These are phyloP conservation scores for Molossus alvarezi DNA, from an alignment of 2,797 vertebrate genomes.

Conservation along the genomic window DNA sequence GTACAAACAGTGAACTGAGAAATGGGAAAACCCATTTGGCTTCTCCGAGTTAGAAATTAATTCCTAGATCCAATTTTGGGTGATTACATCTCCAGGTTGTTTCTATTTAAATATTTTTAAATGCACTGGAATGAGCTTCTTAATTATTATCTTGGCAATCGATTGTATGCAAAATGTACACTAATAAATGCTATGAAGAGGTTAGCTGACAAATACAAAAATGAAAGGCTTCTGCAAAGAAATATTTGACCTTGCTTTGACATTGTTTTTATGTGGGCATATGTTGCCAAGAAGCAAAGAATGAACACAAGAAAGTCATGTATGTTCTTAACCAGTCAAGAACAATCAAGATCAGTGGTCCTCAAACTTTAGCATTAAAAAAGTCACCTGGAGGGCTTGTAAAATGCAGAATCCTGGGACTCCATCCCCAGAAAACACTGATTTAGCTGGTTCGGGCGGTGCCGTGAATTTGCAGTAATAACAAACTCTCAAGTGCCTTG, in stretches of 20 bases:
- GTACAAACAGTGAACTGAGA: constrained; percentile 89
- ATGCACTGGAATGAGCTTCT: constrained; percentile 91
- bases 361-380: background rate
- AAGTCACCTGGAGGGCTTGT: background rate
- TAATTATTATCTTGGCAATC: constrained; percentile 90
- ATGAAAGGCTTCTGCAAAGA: constrained; percentile 74
- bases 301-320: constrained; percentile 75
- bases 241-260: constrained; percentile 66
- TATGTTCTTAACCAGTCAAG: constrained; percentile 71
- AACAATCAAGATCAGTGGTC: constrained; percentile 77
- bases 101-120: constrained; percentile 91
- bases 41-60: constrained; percentile 90
- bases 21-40: constrained; percentile 91
- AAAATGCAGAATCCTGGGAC: background rate
- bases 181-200: constrained; percentile 87
- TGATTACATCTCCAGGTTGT: constrained; percentile 90
- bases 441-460: background rate
- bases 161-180: constrained; percentile 86
- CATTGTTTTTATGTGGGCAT: constrained; percentile 72
- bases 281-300: constrained; percentile 84
- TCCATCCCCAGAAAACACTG: background rate
- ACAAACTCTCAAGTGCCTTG: background rate
- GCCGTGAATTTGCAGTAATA: background rate
- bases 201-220: constrained; percentile 83
- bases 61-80: constrained; percentile 92